Base-by-base conservation (phyloP, 2,797 vertebrate species). In the Chelon labrosus region DNA sequence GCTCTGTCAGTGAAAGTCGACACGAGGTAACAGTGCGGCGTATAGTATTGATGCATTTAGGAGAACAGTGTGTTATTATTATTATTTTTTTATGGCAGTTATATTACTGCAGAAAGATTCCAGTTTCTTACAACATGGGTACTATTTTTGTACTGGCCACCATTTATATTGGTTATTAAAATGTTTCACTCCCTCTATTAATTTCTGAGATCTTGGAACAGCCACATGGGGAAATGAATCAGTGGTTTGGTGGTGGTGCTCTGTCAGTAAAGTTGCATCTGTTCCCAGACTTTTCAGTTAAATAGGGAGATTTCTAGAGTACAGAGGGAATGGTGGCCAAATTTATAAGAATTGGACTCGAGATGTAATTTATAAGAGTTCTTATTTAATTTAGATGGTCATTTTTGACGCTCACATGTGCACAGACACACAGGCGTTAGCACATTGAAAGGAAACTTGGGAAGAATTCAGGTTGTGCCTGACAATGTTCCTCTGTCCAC, bases 401-500 rank as follows among this genome's bases (percentile, higher is more conserved):
- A 60, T 53, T 75, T 75, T 47, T 70, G 51, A 68, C 22, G 22
- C 51, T 10, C 37, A 25, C 70, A 65, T 46, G 44, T 17, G 55
- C 16, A 54, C 54, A 64, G 38, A 44, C 20, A 20, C 49, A 77
- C 44, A 80, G 58, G 62, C 46, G 10, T 74, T 44, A 54, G 76
- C 41, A 55, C 55, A 84, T 63, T 61, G 53, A 75, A 63, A 79
- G 65, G 73, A 86, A 85, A 84, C 70, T 63, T 76, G 31, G 83
- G 74, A 68, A 88, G 70, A 70, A 50, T 80, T 80, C 69, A 78
- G 63, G 59, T 49, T 19, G 61, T 35, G 70, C 68, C 61, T 71
- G 76, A 93, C 89, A 89, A 82, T 88, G 85, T 89, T 88, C 81
- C 79, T 87, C 89, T 92, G 89, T 92, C 75, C 86, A 93, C 87